These are phyloP conservation scores for Heteromormyrus szaboi DNA, from an alignment of 2,797 vertebrate species.

Conservation along the genomic window DNA sequence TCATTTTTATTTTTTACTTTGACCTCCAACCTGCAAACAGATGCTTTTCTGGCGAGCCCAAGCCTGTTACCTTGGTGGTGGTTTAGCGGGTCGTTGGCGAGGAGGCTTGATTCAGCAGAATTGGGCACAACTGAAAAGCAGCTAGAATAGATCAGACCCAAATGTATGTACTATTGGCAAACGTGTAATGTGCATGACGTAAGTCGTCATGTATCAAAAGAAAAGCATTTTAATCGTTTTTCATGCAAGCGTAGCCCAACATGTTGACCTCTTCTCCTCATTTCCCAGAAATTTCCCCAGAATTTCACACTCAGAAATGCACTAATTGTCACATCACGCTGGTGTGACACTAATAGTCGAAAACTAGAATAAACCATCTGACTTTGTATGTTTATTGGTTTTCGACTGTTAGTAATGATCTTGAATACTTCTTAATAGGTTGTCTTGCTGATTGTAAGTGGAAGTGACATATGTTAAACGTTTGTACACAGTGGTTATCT, in stretches of 20 bases:
- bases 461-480: neutral
- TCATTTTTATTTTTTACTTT: neutral
- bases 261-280: neutral
- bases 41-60: conserved; percentile 14
- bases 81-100: neutral
- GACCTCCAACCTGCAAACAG: neutral
- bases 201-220: neutral
- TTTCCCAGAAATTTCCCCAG: neutral
- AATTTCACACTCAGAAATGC: neutral
- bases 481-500: neutral
- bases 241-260: conserved; percentile 16
- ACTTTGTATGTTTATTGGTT: neutral
- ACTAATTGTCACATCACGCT: neutral
- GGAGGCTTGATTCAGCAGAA: conserved; percentile 21
- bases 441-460: neutral
- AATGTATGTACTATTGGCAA: conserved; percentile 11
- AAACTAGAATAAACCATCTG: neutral
- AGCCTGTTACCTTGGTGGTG: conserved; percentile 21
- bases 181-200: neutral
- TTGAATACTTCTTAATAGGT: neutral
- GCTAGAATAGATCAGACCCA: conserved; percentile 38
- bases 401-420: neutral
- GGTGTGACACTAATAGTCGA: neutral
- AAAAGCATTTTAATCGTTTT: conserved; percentile 18
- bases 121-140: conserved; percentile 1